Percentiles rank a stretch among this genome's conserved stretches.
Evolutionary conservation across 1,140 invertebrate species (phyloP).

Genomic region (Danaus melanippus): DNA sequence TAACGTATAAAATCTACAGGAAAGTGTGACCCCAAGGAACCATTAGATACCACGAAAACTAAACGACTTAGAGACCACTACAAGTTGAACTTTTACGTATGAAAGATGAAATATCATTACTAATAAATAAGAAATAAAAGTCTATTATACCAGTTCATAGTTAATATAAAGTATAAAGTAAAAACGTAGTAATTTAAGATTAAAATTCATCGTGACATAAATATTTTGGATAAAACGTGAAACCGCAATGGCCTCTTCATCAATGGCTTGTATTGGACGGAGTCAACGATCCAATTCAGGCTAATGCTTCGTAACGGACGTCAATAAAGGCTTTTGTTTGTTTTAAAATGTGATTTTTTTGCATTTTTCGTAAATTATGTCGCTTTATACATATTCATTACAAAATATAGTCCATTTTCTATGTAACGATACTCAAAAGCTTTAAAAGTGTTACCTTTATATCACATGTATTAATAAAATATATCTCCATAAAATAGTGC

Average conservation of each 20-base stretch:
- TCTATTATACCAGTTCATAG: too few species aligned
- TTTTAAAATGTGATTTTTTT: too few species aligned
- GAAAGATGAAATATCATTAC: too few species aligned
- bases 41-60: constrained; percentile 33
- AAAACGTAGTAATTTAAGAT: too few species aligned
- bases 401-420: too few species aligned
- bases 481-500: constrained; percentile 5
- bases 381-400: too few species aligned
- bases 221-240: too few species aligned
- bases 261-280: background rate
- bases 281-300: constrained; percentile 20
- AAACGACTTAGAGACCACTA: constrained; percentile 32
- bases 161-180: too few species aligned
- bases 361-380: too few species aligned
- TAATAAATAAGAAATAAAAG: too few species aligned
- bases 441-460: background rate
- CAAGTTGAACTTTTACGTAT: constrained; percentile 12
- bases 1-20: constrained; percentile 44
- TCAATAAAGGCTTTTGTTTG: constrained; percentile 7
- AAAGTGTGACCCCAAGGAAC: constrained; percentile 46
- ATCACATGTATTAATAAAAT: background rate
- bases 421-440: background rate
- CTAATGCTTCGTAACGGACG: constrained; percentile 18
- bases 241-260: too few species aligned
- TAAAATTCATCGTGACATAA: too few species aligned